Percentiles rank a stretch among this genome's conserved stretches.
These are phyloP conservation scores for Chloroclysta siterata DNA, from an alignment of 2,888 invertebrate species.

Conservation along the genomic window DNA sequence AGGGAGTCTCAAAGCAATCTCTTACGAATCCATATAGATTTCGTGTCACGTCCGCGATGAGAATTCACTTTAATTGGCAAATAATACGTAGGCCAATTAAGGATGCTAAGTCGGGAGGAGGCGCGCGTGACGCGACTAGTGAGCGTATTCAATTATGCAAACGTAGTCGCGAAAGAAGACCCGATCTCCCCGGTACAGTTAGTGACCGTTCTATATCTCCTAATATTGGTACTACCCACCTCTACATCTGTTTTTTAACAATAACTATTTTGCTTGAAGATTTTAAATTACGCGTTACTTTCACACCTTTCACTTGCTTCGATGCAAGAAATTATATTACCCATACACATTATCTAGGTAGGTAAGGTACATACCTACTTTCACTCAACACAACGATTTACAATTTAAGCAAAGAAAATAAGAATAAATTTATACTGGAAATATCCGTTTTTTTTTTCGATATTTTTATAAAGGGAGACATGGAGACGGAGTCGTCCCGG, in stretches of 20 bases:
- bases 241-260: slow-evolving; percentile 4
- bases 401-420: neutral
- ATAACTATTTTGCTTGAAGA: slow-evolving; percentile 22
- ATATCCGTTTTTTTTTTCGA: neutral
- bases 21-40: slow-evolving; percentile 73
- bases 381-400: slow-evolving; percentile 35
- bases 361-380: slow-evolving; percentile 42
- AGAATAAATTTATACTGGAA: neutral
- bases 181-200: slow-evolving; percentile 51
- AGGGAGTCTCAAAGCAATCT: slow-evolving; percentile 60
- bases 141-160: slow-evolving; percentile 83
- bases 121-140: slow-evolving; percentile 81
- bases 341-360: slow-evolving; percentile 44
- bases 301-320: slow-evolving; percentile 64
- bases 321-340: slow-evolving; percentile 51
- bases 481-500: slow-evolving; percentile 31
- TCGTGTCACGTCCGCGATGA: slow-evolving; percentile 82
- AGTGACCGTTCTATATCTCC: slow-evolving; percentile 54
- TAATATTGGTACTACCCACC: slow-evolving; percentile 3
- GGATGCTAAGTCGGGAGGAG: slow-evolving; percentile 83
- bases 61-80: slow-evolving; percentile 86
- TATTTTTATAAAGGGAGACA: too few relatives aligned
- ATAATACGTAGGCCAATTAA: slow-evolving; percentile 85
- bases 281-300: slow-evolving; percentile 46
- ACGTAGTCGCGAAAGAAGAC: slow-evolving; percentile 76